Percentiles rank a stretch among this genome's conserved stretches.
Evolutionary conservation across 2,797 vertebrate species (phyloP).

Genomic region (Bradypodion pumilum): DNA sequence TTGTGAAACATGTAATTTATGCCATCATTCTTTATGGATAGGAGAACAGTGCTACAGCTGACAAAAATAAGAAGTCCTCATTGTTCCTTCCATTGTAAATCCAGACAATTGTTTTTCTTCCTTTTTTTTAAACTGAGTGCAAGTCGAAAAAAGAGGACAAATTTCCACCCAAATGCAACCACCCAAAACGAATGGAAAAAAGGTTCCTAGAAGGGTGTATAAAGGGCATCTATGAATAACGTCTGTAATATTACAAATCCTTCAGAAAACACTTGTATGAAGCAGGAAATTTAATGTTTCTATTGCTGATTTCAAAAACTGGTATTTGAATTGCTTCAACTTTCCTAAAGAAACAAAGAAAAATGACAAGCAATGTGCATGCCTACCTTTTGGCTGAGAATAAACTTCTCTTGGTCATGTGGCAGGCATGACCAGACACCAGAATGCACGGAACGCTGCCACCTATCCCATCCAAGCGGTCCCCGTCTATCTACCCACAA

Average conservation of each 20-base stretch:
- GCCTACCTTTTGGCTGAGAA: background rate
- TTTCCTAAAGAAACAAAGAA: background rate
- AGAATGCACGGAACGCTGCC: too few relatives aligned
- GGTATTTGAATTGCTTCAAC: background rate
- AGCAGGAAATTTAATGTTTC: background rate
- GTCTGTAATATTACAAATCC: background rate
- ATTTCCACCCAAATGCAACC: background rate
- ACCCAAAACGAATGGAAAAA: background rate
- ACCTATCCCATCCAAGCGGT: too few relatives aligned
- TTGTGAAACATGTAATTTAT: background rate
- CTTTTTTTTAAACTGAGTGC: background rate
- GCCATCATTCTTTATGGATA: background rate
- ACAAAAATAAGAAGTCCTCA: background rate
- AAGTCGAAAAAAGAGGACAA: background rate
- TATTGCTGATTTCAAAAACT: background rate
- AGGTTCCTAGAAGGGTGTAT: background rate
- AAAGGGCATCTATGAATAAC: background rate
- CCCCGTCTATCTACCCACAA: too few relatives aligned
- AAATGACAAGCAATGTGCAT: background rate
- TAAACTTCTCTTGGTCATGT: background rate
- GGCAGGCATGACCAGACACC: too few relatives aligned
- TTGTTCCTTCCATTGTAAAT: background rate
- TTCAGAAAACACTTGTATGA: background rate
- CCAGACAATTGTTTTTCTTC: background rate
- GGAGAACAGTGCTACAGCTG: background rate